Base-by-base conservation (phyloP, 2,888 invertebrate species). In the Plebejus argus region DNA sequence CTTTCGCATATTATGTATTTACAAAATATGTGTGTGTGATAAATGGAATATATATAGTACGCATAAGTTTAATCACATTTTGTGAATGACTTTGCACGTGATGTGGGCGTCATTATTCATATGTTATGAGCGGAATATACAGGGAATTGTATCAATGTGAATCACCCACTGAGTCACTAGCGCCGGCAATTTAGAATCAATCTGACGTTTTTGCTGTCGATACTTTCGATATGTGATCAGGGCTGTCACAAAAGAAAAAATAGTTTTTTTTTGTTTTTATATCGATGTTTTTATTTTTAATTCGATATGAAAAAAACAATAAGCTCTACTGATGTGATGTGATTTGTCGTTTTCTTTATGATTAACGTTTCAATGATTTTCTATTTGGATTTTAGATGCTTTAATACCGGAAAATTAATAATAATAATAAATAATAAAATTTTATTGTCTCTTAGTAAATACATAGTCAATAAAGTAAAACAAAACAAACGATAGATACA, bases 111-210 rank as follows among this genome's bases (percentile, higher is more conserved):
- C 15, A 18, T 39, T 72, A 72, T 49, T 72, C 72, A 45, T 45
- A 45, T 74, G 72, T 45, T 84, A 82, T 83, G 82, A 79, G 76
- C 78, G 35, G 61, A 39, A 76, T 23, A 15, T 66, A 58, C 76
- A 53, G 1, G 53, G 49, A 74, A 49, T 74, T 49, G 33, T 45
- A 49, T 45, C 45, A 45, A 53, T 85, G 84, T 92, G 92, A 92
- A 83, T 92, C 92, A 92, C 81, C 76, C 72, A 83, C 83, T 83
- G 84, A 84, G 80, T 84, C 85, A 81, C 79, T 79, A 82, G 81
- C 82, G 82, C 80, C 83, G 79, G 80, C 87, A 87, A 89, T 90
- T 89, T 87, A 82, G 85, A 89, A 88, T 88, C 89, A 88, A 90
- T 90, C 88, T 84, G 83, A 83, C 82, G 81, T 87, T 89, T 90